Evolutionary conservation across 1,140 invertebrate species (phyloP), one percentile per base, ranked within the genome.

Genomic region (Drosophila littoralis): DNA sequence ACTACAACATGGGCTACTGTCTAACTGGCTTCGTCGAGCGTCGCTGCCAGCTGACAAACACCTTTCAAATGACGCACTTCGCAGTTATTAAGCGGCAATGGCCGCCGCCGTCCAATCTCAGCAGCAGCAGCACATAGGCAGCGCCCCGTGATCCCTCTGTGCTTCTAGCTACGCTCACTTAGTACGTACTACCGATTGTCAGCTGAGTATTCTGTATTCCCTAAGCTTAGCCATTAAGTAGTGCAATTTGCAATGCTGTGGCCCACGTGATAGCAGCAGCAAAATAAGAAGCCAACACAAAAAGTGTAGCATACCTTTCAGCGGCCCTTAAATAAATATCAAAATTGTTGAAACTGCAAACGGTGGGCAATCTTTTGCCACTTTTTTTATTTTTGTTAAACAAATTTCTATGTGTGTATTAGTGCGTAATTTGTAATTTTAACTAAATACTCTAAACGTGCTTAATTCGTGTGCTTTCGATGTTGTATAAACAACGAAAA

Each of bases 1-100:
- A 97, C 92, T 97, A 97, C 93, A 97, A 97, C 92, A 96, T 97
- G 95, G 96, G 96, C 36, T 97, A 97, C 93, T 96, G 96, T 81
- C 96, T 97, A 94, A 97, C 96, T 0, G 96, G 97, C 9, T 97
- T 96, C 7, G 93, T 97, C 75, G 96, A 97, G 91, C 94, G 96
- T n/a, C 96, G 96, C 54, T 95, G 94, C 83, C 95, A 95, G 78
- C 94, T 95, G 85, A 95, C 95, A 68, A 96, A 96, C 92, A 94
- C 94, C 71, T 96, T 96, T 91, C 96, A 97, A 92, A 95, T 97
- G 93, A 97, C 96, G 46, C 96, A 97, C 91, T 97, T 97, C 84
- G 96, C 96, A 32, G 96, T 97, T 79, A 96, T 97, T 75, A 94
- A 96, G 80, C 94, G 96, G 69, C 90, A 91, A 81, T 92, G 91